Conservation (phyloP, 2,888 invertebrate genomes). For the Hylaea fasciaria region DNA sequence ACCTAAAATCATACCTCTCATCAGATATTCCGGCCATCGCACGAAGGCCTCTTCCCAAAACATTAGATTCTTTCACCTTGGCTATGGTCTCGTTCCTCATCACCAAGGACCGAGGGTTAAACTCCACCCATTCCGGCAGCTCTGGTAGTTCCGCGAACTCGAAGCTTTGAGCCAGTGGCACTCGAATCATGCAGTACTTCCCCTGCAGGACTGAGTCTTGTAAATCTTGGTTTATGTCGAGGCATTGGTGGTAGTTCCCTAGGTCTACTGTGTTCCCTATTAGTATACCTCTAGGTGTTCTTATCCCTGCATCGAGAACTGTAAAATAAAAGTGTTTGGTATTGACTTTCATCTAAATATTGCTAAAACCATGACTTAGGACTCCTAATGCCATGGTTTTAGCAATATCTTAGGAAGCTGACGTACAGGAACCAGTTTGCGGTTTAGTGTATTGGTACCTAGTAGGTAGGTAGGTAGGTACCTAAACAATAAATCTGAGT, state of each 20-base stretch:
- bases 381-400: no score
- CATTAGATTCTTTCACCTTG: slow-evolving; percentile 16
- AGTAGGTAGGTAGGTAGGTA: no score
- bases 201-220: slow-evolving; percentile 50
- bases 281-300: slow-evolving; percentile 54
- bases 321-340: slow-evolving; percentile 3
- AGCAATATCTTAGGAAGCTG: no score
- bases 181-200: slow-evolving; percentile 59
- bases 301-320: slow-evolving; percentile 48
- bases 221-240: slow-evolving; percentile 45
- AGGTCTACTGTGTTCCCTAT: slow-evolving; percentile 48
- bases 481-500: no score
- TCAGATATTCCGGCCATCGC: slow-evolving; percentile 30
- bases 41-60: slow-evolving; percentile 20
- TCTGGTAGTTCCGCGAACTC: slow-evolving; percentile 24
- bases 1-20: slow-evolving; percentile 24
- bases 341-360: background rate
- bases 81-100: slow-evolving; percentile 26
- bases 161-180: slow-evolving; percentile 49
- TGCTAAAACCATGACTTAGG: no score
- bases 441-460: no score
- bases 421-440: no score
- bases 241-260: slow-evolving; percentile 59
- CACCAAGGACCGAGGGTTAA: slow-evolving; percentile 20
- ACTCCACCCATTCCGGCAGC: slow-evolving; percentile 23